Evolutionary conservation across 2,113 vertebrate genomes (phyloP).

Genomic region (Entelurus aequoreus): DNA sequence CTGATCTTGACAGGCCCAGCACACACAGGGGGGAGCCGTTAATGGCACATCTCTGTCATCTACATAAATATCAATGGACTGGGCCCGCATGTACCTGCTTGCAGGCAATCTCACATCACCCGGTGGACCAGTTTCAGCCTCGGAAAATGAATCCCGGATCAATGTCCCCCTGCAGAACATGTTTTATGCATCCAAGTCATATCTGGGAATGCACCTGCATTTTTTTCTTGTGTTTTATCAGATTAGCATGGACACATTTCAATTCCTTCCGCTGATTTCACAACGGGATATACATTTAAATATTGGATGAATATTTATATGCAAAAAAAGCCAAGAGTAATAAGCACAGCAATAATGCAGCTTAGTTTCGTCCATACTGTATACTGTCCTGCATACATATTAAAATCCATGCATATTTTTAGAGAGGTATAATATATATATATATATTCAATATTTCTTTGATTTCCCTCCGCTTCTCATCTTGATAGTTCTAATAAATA

Average conservation of each 20-base stretch:
- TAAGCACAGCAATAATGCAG: constrained; percentile 30
- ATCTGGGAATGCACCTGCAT: constrained; percentile 9
- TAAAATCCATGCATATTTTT: constrained; percentile 33
- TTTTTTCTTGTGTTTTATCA: constrained; percentile 13
- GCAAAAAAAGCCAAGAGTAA: constrained; percentile 19
- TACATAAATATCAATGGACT: constrained; percentile 57
- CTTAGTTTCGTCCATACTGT: constrained; percentile 29
- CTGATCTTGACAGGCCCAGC: constrained; percentile 29
- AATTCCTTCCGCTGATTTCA: neutral
- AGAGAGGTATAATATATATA: constrained; percentile 36
- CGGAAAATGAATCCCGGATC: constrained; percentile 37
- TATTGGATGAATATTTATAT: constrained; percentile 22
- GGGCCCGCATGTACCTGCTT: constrained; percentile 13
- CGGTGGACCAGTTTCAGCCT: constrained; percentile 30
- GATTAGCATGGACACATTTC: constrained; percentile 10
- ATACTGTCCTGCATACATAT: constrained; percentile 40
- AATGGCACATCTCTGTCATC: constrained; percentile 47
- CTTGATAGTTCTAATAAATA: constrained; percentile 63
- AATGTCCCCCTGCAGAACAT: constrained; percentile 19
- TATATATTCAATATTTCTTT: constrained; percentile 51
- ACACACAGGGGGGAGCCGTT: constrained; percentile 18
- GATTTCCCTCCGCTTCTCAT: constrained; percentile 47
- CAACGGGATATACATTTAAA: constrained; percentile 12
- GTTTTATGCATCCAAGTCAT: constrained; percentile 31
- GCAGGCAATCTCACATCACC: constrained; percentile 29